Evolutionary conservation across 2,797 vertebrate species (phyloP), one percentile per base, ranked within the genome.

Genomic region (Potorous gilbertii): DNA sequence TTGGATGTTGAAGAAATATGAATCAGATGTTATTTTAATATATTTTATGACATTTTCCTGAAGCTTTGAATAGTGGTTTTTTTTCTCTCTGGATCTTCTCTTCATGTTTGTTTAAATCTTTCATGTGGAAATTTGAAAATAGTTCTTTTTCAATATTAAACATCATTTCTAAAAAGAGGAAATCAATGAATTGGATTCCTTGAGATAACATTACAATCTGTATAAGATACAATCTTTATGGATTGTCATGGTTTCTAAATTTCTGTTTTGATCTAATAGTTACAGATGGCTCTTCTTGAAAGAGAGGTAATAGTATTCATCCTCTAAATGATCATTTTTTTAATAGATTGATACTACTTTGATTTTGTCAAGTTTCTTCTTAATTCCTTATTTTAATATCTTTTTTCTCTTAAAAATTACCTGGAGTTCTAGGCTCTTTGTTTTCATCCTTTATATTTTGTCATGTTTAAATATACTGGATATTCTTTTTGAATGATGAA

Each of bases 401-500:
- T 56, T 87, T 54, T 92, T 92, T 54, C 54, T 95, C 27, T 10
- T 90, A 18, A 94, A n/a, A 59, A 9, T 24, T 10, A 3, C n/a
- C 24, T 4, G 91, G 54, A 62, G 18, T 90, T 96, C 14, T 93
- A 55, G 92, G 87, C 91, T 93, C 52, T 81, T 13, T 2, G 96
- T 54, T 87, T 97, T 31, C 93, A 31, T 94, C 90, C 59, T 96
- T 95, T 95, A 29, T 40, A 97, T 91, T 96, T 93, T 95, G 95
- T 94, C 92, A 90, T 1, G 62, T 81, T 96, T 93, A 92, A 66
- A 29, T 90, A 94, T 90, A 56, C 10, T 96, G 28, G 4, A 56
- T 95, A 12, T 95, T 98, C 96, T 95, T 54, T 97, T 94, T 97
- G 96, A 95, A 54, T 56, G 92, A 92, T 93, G 87, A 98, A 98